Percentiles rank a stretch among this genome's conserved stretches.
Evolutionary conservation across 2,888 invertebrate genomes (phyloP).

Genomic region (Neelides folsomi): DNA sequence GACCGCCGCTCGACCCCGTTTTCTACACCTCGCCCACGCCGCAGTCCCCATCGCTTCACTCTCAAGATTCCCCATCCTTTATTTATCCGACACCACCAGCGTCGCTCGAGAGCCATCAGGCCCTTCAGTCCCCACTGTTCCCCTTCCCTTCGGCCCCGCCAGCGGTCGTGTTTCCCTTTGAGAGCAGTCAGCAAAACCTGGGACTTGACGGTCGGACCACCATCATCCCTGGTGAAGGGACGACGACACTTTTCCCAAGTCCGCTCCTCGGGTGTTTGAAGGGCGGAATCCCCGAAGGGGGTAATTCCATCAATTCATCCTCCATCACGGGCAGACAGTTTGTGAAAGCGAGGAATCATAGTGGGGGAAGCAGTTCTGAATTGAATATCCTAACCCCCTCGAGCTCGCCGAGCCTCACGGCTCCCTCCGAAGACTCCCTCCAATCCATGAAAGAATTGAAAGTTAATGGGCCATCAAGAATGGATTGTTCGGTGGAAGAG

Average conservation of each 20-base stretch:
- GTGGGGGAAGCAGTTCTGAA: constrained; percentile 13
- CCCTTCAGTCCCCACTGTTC: constrained; percentile 43
- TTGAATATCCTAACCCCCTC: constrained; percentile 21
- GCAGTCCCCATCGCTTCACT: constrained; percentile 48
- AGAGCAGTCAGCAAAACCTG: neutral
- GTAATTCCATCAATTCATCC: neutral
- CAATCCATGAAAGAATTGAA: constrained; percentile 21
- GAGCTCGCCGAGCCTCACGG: constrained; percentile 15
- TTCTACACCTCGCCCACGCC: constrained; percentile 38
- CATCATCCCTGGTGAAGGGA: no score
- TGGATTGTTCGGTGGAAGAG: constrained; percentile 14
- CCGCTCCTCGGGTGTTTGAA: no score
- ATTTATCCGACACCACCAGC: constrained; percentile 79
- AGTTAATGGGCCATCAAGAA: constrained; percentile 26
- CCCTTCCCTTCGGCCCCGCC: constrained; percentile 43
- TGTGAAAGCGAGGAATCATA: constrained; percentile 13
- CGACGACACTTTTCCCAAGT: no score
- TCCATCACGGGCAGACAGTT: neutral
- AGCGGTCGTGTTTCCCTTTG: constrained; percentile 15
- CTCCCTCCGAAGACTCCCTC: constrained; percentile 9
- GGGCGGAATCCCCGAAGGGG: no score
- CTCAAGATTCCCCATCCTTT: constrained; percentile 54
- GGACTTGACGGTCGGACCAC: no score
- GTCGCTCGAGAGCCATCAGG: constrained; percentile 64
- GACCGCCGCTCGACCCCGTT: constrained; percentile 19